Percentiles rank a stretch among this genome's conserved stretches.
Evolutionary conservation across 2,888 invertebrate genomes (phyloP).

Genomic region (Drosophila falleni): DNA sequence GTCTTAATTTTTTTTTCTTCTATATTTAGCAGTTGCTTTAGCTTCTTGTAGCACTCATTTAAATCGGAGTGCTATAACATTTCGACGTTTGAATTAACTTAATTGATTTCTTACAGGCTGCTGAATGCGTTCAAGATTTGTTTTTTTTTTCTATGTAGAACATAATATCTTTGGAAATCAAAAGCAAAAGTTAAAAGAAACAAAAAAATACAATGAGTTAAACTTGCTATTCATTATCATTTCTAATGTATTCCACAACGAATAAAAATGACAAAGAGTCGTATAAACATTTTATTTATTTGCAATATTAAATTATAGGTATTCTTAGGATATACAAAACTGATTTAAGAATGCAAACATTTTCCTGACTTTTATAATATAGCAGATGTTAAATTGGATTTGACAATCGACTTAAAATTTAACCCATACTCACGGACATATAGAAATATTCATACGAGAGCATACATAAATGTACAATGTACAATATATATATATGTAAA

Average conservation of each 20-base stretch:
- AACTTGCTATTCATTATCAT: not conserved
- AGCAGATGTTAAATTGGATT: not conserved
- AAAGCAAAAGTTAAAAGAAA: not conserved
- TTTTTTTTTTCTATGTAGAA: not conserved
- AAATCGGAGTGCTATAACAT: conserved; percentile 43
- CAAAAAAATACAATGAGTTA: not conserved
- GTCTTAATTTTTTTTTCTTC: conserved; percentile 16
- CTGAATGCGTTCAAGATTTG: conserved; percentile 29
- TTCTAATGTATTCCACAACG: not conserved
- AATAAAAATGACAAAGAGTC: not conserved
- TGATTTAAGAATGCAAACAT: not conserved
- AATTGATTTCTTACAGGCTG: conserved; percentile 54
- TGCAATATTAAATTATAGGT: not conserved
- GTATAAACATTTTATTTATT: not conserved
- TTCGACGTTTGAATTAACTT: conserved; percentile 56
- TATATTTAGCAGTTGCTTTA: conserved; percentile 53
- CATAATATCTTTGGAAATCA: conserved; percentile 12
- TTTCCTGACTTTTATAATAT: too few species aligned
- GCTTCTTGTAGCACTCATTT: conserved; percentile 52
- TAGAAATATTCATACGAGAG: not conserved
- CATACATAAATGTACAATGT: not conserved
- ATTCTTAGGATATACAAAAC: too few species aligned
- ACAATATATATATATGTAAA: conserved; percentile 10
- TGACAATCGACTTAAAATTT: not conserved
- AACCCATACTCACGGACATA: not conserved